Evolutionary conservation across 2,888 invertebrate genomes (phyloP), one percentile per base, ranked within the genome.

Genomic region (Microctonus brassicae): DNA sequence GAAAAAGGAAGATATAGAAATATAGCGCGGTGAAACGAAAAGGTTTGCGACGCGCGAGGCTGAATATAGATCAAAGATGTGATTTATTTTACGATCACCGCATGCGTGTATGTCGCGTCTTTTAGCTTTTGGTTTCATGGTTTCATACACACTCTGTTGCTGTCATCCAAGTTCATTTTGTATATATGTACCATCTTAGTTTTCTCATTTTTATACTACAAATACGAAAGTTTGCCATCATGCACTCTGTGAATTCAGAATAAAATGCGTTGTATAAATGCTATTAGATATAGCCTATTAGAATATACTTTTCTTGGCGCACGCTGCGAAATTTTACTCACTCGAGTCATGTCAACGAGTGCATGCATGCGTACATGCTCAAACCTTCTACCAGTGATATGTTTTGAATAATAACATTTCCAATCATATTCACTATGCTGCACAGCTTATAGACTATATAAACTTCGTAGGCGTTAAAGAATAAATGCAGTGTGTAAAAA

Each of bases 1-100:
- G 62, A 68, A 13, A 71, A 22, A 57, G 42, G 63, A 60, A 29
- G 42, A 29, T 7, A 36, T 29, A 29, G n/a, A 47, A 47, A 47
- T 36, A 62, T 11, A 20, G 13, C 20, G 7, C 60, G 74, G 68
- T 26, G 22, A n/a, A 64, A 64, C 33, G 33, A 34, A 66, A 57
- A 66, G 57, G 34, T 55, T 22, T 9, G 64, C 17, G 47, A n/a
- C 47, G 47, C 47, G 17, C 34, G 57, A 69, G 62, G 75, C 80
- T 78, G 78, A 84, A 86, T 86, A 84, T 85, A 85, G 85, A 85
- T 85, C 85, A 86, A 85, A 86, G 85, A 81, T 82, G 79, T 81
- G 81, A 84, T 83, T 81, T 82, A 81, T 80, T 85, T 85, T 82
- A 84, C 82, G 83, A 85, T 84, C 79, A 76, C 77, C 70, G 74